Evolutionary conservation across 2,113 vertebrate genomes (phyloP), one percentile per base, ranked within the genome.

Genomic region (Euleptes europaea): DNA sequence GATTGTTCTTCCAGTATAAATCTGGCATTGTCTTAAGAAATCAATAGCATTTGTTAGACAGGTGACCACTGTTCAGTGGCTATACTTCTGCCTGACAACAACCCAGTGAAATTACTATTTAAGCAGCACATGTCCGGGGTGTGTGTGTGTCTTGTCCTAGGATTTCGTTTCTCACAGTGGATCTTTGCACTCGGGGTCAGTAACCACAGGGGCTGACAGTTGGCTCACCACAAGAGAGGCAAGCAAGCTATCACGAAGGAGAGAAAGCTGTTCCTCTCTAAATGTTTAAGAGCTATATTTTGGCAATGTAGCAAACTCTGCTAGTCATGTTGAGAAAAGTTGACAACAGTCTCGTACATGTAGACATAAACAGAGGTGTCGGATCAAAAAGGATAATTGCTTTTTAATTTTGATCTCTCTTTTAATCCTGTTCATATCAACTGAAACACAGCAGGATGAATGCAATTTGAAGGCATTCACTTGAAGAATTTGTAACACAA

Each of bases 131-230:
- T 92, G 92, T 91, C 92, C 86, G 6, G 0, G 67, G 0, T n/a
- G n/a, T n/a, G n/a, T n/a, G 78, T 91, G 94, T 93, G 91, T 94
- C 92, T 86, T 92, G 70, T 51, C 86, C 3, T 79, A 77, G 92
- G 91, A 89, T 95, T 95, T 92, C 82, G 90, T 94, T 95, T 94
- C 92, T 92, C 73, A 90, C 90, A 90, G 91, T 90, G 71, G 88
- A 92, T 94, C 93, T 93, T 93, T 90, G 84, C 0, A 0, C 82
- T 76, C 81, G 63, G 89, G 84, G 84, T 80, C 75, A 76, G 88
- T 91, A 38, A 0, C 76, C 84, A 93, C 80, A 73, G 90, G 88
- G 92, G 89, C 88, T 84, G 89, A 78, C 87, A 87, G 57, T 33
- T 73, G 63, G 2, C 44, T 54, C 19, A 15, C 42, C 66, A 44